Conservation (phyloP, 2,888 invertebrate species). For the Caenorhabditis wallacei region DNA sequence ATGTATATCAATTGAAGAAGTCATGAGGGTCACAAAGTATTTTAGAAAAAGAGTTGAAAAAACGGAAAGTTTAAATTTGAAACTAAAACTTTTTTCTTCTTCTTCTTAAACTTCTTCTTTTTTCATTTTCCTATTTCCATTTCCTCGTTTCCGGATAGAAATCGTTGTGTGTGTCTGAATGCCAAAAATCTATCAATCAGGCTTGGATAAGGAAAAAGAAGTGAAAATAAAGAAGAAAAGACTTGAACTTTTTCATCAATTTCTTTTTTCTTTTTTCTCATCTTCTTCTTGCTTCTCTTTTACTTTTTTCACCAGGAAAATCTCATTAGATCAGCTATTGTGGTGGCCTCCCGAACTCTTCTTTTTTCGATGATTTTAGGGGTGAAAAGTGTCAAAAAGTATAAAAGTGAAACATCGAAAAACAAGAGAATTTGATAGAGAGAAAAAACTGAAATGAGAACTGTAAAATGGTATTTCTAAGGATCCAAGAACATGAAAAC, state of each 20-base stretch:
- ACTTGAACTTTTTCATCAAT: slow-evolving; percentile 35
- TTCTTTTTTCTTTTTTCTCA: slow-evolving; percentile 20
- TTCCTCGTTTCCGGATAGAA: slow-evolving; percentile 20
- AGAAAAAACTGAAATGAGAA: not conserved
- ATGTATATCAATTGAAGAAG: not conserved
- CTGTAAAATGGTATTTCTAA: too few relatives aligned
- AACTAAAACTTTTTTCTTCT: not conserved
- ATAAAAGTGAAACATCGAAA: not conserved
- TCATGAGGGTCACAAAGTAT: not conserved
- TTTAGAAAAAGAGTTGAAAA: slow-evolving; percentile 2
- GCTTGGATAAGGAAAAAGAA: slow-evolving; percentile 29
- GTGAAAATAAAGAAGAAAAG: not conserved
- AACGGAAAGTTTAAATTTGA: not conserved
- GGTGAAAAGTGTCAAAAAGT: not conserved
- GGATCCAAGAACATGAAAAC: too few relatives aligned
- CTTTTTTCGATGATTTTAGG: slow-evolving; percentile 4
- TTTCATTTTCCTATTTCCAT: not conserved
- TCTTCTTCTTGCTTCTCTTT: not conserved
- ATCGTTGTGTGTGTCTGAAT: slow-evolving; percentile 22
- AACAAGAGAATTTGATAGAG: not conserved
- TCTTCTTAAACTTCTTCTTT: not conserved
- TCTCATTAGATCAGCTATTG: slow-evolving; percentile 51
- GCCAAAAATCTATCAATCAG: slow-evolving; percentile 20
- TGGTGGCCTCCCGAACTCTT: slow-evolving; percentile 24
- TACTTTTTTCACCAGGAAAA: slow-evolving; percentile 23